Conservation (phyloP, 2,888 invertebrate genomes). For the Aelia acuminata region DNA sequence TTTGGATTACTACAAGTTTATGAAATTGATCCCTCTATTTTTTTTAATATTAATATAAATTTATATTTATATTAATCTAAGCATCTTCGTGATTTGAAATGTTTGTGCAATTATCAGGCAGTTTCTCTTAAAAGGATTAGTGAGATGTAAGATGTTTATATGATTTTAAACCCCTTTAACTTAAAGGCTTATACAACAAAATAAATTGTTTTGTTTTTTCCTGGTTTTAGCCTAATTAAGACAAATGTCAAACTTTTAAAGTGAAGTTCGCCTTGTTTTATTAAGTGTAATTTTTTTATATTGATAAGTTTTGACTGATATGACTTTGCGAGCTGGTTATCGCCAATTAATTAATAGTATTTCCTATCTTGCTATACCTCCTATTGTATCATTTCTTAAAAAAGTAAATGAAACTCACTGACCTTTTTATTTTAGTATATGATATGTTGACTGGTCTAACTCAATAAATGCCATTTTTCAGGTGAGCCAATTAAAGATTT, state of each 20-base stretch:
- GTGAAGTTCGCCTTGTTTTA: neutral
- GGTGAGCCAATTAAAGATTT: no score
- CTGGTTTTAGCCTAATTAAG: neutral
- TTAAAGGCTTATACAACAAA: neutral
- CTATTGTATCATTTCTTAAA: neutral
- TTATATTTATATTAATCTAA: neutral
- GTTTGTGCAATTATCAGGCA: neutral
- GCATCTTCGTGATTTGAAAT: neutral
- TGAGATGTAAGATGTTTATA: neutral
- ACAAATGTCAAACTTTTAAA: constrained; percentile 13
- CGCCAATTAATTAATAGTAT: neutral
- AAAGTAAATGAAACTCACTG: neutral
- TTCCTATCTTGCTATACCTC: neutral
- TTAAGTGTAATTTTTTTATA: neutral
- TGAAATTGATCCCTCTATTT: no score
- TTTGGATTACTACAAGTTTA: no score
- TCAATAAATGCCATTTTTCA: no score
- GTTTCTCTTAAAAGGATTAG: neutral
- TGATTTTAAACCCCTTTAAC: neutral
- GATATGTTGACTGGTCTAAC: no score
- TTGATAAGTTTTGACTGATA: neutral
- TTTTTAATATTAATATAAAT: no score
- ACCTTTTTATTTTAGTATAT: neutral
- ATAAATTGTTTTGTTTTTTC: constrained; percentile 19
- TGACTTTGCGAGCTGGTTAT: constrained; percentile 9